Conservation (phyloP, 2,797 vertebrate species). For the Cynopterus sphinx region DNA sequence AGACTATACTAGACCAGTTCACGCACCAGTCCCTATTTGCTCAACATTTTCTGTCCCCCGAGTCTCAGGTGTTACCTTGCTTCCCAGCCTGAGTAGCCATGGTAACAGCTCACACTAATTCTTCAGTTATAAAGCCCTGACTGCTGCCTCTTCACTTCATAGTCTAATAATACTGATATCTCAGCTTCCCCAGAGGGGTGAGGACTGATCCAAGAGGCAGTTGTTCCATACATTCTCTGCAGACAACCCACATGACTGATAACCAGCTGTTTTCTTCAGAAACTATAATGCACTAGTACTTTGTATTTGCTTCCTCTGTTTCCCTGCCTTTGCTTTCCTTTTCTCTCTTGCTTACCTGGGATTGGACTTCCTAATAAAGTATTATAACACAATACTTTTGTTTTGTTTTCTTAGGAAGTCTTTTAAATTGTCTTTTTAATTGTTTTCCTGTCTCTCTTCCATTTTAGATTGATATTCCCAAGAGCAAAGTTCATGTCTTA, state of each 20-base stretch:
- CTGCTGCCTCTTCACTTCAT: background rate
- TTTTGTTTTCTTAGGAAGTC: background rate
- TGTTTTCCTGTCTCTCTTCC: conserved; percentile 15
- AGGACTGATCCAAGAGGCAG: background rate
- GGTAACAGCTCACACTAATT: background rate
- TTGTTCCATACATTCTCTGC: background rate
- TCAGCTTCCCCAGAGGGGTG: background rate
- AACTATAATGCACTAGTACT: background rate
- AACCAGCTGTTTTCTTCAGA: background rate
- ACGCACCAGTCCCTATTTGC: background rate
- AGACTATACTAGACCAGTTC: background rate
- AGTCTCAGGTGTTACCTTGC: background rate
- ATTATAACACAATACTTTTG: background rate
- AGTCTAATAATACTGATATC: background rate
- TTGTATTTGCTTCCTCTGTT: background rate
- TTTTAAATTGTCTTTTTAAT: background rate
- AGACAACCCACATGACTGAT: background rate
- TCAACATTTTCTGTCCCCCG: background rate
- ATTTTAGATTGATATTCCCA: conserved; percentile 77
- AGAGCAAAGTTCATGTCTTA: background rate
- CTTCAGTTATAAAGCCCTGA: background rate
- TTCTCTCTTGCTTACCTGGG: background rate
- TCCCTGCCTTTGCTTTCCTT: background rate
- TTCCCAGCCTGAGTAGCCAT: background rate
- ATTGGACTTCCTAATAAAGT: background rate